A percentile compares a stretch with the other conserved stretches of the same genome.
phyloP scores from a whole-genome alignment of 2,113 vertebrate genomes.

The Gambusia holbrooki region DNA sequence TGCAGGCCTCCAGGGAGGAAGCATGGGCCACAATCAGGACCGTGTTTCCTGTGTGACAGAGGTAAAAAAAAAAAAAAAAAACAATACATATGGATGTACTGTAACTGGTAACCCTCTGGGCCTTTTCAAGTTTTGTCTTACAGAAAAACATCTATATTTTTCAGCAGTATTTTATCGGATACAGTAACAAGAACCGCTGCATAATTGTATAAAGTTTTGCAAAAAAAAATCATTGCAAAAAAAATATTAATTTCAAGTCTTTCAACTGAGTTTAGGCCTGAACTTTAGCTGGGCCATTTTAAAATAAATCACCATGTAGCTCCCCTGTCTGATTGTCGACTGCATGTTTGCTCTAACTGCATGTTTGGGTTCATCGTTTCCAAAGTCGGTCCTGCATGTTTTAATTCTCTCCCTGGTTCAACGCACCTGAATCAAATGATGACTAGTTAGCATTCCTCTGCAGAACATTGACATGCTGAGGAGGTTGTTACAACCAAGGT shows the following conservation, averaged over 20 bases:
- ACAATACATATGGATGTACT: not conserved
- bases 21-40: conserved; percentile 97
- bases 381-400: too few relatives aligned
- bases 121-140: not conserved
- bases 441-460: too few relatives aligned
- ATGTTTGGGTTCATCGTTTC: not conserved
- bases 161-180: not conserved
- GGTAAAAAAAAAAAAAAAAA: conserved; percentile 15
- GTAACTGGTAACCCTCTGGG: not conserved
- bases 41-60: conserved; percentile 87
- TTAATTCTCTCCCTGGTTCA: too few relatives aligned
- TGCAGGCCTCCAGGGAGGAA: conserved; percentile 96
- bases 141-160: not conserved
- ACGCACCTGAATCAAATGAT: too few relatives aligned
- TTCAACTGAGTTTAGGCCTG: not conserved
- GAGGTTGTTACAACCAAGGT: too few relatives aligned
- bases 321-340: too few relatives aligned
- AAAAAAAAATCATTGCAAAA: not conserved
- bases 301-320: not conserved
- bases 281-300: not conserved
- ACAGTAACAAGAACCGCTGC: not conserved
- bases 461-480: too few relatives aligned
- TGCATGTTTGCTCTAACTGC: not conserved
- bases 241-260: not conserved
- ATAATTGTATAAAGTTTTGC: not conserved